Evolutionary conservation across 2,113 vertebrate species (phyloP), one percentile per base, ranked within the genome.

Genomic region (Oreotragus oreotragus): DNA sequence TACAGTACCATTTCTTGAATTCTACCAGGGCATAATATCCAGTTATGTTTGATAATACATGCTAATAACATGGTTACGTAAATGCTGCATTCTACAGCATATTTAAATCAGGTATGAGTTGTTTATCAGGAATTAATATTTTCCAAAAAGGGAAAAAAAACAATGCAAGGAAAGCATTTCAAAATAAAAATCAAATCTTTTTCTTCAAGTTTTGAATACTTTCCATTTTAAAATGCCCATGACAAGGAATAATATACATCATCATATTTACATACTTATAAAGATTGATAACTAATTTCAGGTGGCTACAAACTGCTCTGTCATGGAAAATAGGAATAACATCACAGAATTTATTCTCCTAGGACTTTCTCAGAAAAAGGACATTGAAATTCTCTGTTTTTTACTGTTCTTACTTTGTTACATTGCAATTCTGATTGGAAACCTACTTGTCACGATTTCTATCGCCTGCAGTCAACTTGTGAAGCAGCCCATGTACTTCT

Each of bases 331-430:
- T 36, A 85, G 39, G 4, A 94, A 64, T 45, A 97, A 97, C 25
- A 19, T 97, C 79, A 97, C 91, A 57, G 88, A 97, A 94, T 96
- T 96, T 86, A 58, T 94, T 90, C 85, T 97, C 15, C 36, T 94
- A 53, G 96, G 92, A 77, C 55, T 97, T 77, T 96, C 96, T 39
- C 84, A 77, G 47, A 60, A 57, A 36, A 86, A 81, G 17, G 92
- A 97, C 28, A n/a, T 94, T 64, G 53, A 94, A 43, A 4, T 45
- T 4, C 0, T 97, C 62, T 96, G 62, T 19, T 96, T 96, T 83
- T 45, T 92, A 2, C n/a, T 97, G 0, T 97, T 97, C 39, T 92
- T 92, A 23, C 7, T 96, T 64, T 97, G 88, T 57, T 97, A 96
- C 49, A 45, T 94, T 51, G 90, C 57, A 13, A 95, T 95, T 53